Evolutionary conservation across 2,888 invertebrate species (phyloP), one percentile per base, ranked within the genome.

Genomic region (Andrena minutula): DNA sequence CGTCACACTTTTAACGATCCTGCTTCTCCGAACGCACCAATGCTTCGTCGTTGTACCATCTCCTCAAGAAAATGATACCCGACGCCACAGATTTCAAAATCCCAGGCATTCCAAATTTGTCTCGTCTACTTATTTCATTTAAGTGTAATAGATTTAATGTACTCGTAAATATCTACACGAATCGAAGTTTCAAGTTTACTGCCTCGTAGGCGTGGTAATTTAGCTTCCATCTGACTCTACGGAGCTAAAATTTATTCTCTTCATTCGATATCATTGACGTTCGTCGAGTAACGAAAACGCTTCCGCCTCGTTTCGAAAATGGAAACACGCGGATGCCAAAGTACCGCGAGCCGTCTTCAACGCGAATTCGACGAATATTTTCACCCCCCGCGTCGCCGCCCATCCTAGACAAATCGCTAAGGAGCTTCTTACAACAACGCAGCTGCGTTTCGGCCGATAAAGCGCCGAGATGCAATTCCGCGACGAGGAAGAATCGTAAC

Each of bases 361-460:
- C 53, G 2, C 20, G 53, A 53, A 53, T 53, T 23, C 53, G 7
- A 53, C 20, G 20, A 20, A 20, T 53, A 53, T 53, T 7, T 16
- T 28, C 6, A 26, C 12, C 26, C 26, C 26, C 26, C 26, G 26
- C 26, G 26, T 26, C 26, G 26, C 2, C 26, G 2, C 26, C 26
- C 26, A 26, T 26, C 26, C 1, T 26, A 64, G 60, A 49, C 72
- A 68, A 68, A 75, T 61, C 68, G 60, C n/a, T 35, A 23, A 28
- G 58, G 3, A n/a, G 41, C 10, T 64, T 12, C 16, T 47, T 35
- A 56, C 20, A 23, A 16, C 41, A 41, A 53, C 65, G 78, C 71
- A 61, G 71, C 71, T 79, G 75, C 51, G 66, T 79, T 70, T 20
- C 23, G 6, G 28, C 6, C 64, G 53, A 49, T 79, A 79, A 71